Evolutionary conservation across 2,888 invertebrate species (phyloP), one percentile per base, ranked within the genome.

Genomic region (Acleris sparsana): DNA sequence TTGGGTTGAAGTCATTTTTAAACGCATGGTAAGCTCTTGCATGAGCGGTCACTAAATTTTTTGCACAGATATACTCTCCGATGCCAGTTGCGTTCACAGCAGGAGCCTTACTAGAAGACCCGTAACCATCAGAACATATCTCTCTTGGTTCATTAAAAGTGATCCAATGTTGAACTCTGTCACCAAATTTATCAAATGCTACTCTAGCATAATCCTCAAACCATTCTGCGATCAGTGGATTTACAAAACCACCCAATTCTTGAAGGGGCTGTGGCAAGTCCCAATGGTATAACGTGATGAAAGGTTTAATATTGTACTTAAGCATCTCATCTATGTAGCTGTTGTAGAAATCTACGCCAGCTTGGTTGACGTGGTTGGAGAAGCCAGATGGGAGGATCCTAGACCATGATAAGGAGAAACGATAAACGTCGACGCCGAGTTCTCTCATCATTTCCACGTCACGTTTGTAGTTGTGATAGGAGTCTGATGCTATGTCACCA

Each of bases 371-470:
- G 1, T 78, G 73, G 44, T 88, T 82, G 5, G 81, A 69, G 48
- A 83, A 82, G 17, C 93, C 94, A 60, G 84, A 87, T 0, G 94
- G 93, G 52, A 94, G 75, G 39, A 95, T 83, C 46, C 95, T 79
- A 0, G 93, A 73, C 95, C 95, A 95, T 1, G 93, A 87, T 39
- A 93, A 80, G 1, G 93, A 93, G 73, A 93, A 92, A 13, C 93
- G 78, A 73, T 92, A 91, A 60, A 83, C 82, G 59, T 89, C 75
- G 3, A 82, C 13, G 16, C 62, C 62, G 6, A 63, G 51, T 20
- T 63, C 62, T 9, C 62, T 43, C 62, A 63, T 63, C 53, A 86
- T 71, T 56, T 75, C 72, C 0, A 88, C 78, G 67, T 88, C 87
- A 48, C 93, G 91, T 72, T 88, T 85, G 73, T 90, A 93, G 71